These are phyloP conservation scores for Spinibarbus caldwelli DNA, from an alignment of 2,797 vertebrate species.

Conservation along the genomic window DNA sequence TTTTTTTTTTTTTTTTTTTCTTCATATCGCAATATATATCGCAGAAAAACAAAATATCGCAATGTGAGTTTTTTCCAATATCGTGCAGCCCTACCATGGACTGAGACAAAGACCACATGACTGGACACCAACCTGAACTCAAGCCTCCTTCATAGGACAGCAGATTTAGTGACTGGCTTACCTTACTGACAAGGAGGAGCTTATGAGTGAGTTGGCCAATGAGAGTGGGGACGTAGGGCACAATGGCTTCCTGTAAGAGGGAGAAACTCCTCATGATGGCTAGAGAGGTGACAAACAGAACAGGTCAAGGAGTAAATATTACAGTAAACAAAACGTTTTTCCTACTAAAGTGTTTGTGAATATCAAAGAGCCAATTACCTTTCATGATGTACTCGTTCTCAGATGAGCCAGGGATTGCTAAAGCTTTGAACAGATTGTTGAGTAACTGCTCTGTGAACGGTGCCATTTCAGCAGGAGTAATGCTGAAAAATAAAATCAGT, in stretches of 20 bases:
- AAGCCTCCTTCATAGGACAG: no score
- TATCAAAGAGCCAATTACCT: constrained; percentile 75
- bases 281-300: constrained; percentile 65
- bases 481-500: constrained; percentile 73
- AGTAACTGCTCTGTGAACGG: constrained; percentile 93
- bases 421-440: constrained; percentile 93
- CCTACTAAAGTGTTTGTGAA: background rate
- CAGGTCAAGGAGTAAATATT: background rate
- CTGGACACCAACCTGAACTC: constrained; percentile 37
- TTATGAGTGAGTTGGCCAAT: constrained; percentile 97
- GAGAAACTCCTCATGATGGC: constrained; percentile 99
- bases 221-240: constrained; percentile 94
- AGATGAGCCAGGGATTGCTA: constrained; percentile 92
- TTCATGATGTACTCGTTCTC: constrained; percentile 99
- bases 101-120: constrained; percentile 43
- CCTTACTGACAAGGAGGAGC: constrained; percentile 97
- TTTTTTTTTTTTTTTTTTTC: no score
- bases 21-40: no score
- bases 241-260: constrained; percentile 94
- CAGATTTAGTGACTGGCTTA: constrained; percentile 64
- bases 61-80: no score
- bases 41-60: no score
- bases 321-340: background rate
- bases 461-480: constrained; percentile 89
- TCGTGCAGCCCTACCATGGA: no score